Base-by-base conservation (phyloP, 2,113 vertebrate genomes). In the Egretta garzetta region DNA sequence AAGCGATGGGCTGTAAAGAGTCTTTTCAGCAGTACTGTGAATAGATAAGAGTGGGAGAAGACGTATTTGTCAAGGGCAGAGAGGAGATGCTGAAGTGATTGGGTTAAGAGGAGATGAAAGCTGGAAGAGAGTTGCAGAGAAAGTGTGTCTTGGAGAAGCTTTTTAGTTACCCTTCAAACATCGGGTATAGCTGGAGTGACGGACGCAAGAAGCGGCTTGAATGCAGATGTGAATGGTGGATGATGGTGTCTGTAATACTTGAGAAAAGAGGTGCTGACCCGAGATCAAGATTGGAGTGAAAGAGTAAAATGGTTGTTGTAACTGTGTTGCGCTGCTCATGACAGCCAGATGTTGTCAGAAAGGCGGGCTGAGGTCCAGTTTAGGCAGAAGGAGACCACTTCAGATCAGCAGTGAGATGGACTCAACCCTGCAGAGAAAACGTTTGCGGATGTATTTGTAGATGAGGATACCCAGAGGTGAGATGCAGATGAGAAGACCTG, bases 11-110 rank as follows among this genome's bases (percentile, higher is more conserved):
- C 43, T 94, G 24, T 86, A 88, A 80, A 89, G 66, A 96, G n/a
- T 66, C 63, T 90, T 93, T 96, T 88, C 64, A 87, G 56, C 35
- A 68, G 60, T 74, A 9, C 86, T 55, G 32, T 81, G 76, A 97
- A 92, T 91, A 95, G 91, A 60, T 91, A 81, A 81, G 64, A 91
- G 91, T 86, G 68, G 88, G 88, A 86, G 90, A 95, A 84, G 83
- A 89, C 2, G 32, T 8, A 10, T 79, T 95, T 72, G 47, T 95
- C 60, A 86, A 60, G 92, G 80, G 52, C 70, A 79, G 73, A 93
- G 56, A 86, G 62, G 56, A 88, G 72, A 84, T 28, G 41, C 80
- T 4, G 9, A 80, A 88, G 33, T 75, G 43, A 43, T 74, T 6
- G 24, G 68, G 92, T 83, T 92, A 88, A 86, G 55, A 27, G 35